Base-by-base conservation (phyloP, 1,140 invertebrate species). In the Anadara kagoshimensis region DNA sequence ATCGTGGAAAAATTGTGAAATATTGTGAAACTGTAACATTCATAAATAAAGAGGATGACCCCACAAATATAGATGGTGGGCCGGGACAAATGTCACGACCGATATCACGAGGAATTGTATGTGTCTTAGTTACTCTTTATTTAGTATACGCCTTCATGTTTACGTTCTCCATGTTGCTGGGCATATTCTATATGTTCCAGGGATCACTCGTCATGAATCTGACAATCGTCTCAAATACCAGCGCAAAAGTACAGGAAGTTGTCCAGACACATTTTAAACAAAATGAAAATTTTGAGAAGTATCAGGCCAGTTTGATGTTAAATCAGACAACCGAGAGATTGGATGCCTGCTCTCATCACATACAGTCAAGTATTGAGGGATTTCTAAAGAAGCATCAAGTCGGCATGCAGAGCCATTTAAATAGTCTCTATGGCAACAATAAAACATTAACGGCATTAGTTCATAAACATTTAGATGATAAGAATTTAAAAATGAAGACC, bases 61-160 rank as follows among this genome's bases (percentile, higher is more conserved):
- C 51, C 36, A 10, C 49, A 56, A 67, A 56, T 22, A 22, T 29
- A 49, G 62, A 64, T 3, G 63, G 20, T 51, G 65, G 57, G 43
- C 71, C 57, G 63, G 68, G 20, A 44, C 63, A 5, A 68, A 59
- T 54, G 20, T 26, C 29, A 41, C 66, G 45, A 8, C 57, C 67
- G 0, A 66, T 73, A 7, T 79, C 80, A 7, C 73, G 69, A 24
- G 56, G 53, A 29, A 69, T 82, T 22, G 75, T 78, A 62, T 65
- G 69, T 64, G 47, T 73, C 1, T 75, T 86, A 1, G 61, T 81
- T 22, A 24, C 76, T 0, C 69, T 86, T 14, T 86, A 86, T 63
- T 63, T 85, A 8, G 44, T 79, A 0, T 86, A 86, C 68, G 83
- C 77, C n/a, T 22, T 85, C 2, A 59, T 84, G 16, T 85, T 86